These are phyloP conservation scores for Melanotus villosus DNA, from an alignment of 2,888 invertebrate genomes.

Conservation along the genomic window DNA sequence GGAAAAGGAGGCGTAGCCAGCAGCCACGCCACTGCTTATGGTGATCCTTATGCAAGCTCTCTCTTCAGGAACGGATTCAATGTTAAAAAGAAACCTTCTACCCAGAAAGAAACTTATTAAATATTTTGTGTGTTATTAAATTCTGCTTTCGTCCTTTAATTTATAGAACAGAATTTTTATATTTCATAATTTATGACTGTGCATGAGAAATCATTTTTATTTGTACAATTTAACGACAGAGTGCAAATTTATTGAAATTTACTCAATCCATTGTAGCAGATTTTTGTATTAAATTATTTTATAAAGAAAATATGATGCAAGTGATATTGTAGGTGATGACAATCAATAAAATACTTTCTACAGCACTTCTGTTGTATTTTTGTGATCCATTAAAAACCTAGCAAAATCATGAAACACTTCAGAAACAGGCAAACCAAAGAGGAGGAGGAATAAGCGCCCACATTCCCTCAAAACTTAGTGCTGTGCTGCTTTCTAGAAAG, in stretches of 20 bases:
- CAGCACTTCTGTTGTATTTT: no score
- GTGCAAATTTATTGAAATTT: neutral
- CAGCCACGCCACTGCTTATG: conserved; percentile 82
- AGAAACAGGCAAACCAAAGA: no score
- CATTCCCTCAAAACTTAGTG: no score
- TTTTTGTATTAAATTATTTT: no score
- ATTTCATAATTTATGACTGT: neutral
- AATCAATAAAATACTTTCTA: no score
- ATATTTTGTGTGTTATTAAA: neutral
- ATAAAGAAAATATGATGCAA: no score
- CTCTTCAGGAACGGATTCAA: conserved; percentile 60
- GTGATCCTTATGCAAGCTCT: conserved; percentile 71
- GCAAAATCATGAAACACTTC: no score
- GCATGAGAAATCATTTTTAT: neutral
- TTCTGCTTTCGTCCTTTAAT: neutral
- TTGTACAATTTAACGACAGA: neutral
- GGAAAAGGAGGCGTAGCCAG: conserved; percentile 80
- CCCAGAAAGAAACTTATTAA: conserved; percentile 27
- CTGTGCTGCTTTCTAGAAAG: no score
- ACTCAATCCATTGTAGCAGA: no score
- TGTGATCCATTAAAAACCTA: no score
- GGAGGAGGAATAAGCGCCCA: no score
- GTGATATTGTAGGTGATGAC: no score
- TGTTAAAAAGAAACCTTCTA: conserved; percentile 31
- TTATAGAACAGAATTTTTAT: conserved; percentile 1